Conservation (phyloP, 2,888 invertebrate genomes). For the Odontomyia ornata region DNA sequence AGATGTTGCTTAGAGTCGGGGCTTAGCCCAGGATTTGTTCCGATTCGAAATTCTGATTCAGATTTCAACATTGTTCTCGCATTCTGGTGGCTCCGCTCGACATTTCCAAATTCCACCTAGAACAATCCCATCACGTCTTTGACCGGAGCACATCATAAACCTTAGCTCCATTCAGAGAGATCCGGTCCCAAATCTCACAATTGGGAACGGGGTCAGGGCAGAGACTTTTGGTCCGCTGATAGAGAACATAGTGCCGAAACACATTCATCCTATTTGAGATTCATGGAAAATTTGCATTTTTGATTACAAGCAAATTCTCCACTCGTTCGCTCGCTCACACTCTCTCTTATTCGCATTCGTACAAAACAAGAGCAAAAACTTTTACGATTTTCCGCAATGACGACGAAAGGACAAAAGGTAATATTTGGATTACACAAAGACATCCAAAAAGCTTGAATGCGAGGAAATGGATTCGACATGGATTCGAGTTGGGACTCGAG, state of each 20-base stretch:
- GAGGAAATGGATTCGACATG: background rate
- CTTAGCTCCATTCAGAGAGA: background rate
- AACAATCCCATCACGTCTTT: slow-evolving; percentile 20
- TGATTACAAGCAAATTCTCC: slow-evolving; percentile 29
- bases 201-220: background rate
- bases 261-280: slow-evolving; percentile 37
- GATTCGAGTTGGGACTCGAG: background rate
- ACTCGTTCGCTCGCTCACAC: background rate
- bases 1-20: background rate
- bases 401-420: slow-evolving; percentile 30
- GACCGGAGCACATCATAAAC: slow-evolving; percentile 25
- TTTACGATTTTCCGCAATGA: slow-evolving; percentile 30
- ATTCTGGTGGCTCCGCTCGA: background rate
- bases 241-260: background rate
- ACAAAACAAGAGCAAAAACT: slow-evolving; percentile 9
- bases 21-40: background rate
- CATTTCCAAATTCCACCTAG: background rate
- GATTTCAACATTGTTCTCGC: background rate
- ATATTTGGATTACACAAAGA: slow-evolving; percentile 16
- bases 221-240: background rate
- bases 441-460: background rate
- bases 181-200: background rate
- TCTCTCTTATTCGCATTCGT: slow-evolving; percentile 5
- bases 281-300: slow-evolving; percentile 44
- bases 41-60: background rate